These are phyloP conservation scores for Pipistrellus kuhlii DNA, from an alignment of 2,797 vertebrate species.

Conservation along the genomic window DNA sequence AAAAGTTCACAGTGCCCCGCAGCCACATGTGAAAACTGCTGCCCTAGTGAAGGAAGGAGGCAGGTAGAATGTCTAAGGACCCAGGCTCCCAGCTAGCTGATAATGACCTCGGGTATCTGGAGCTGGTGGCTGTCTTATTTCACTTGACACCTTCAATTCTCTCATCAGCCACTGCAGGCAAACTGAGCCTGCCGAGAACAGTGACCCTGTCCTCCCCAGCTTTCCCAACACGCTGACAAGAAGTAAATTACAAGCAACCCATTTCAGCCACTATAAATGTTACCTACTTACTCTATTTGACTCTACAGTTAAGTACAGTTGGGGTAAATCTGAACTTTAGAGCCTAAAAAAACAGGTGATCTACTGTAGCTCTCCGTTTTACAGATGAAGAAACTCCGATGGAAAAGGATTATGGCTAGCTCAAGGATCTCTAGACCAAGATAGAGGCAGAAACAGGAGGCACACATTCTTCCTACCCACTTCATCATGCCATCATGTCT, in stretches of 20 bases:
- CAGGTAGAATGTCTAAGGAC: not conserved
- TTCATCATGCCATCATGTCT: not conserved
- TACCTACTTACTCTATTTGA: not conserved
- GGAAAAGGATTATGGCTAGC: not conserved
- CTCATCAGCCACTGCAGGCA: conserved; percentile 26
- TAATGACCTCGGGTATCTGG: not conserved
- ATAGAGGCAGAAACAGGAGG: not conserved
- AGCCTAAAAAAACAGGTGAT: not conserved
- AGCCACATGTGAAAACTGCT: conserved; percentile 52
- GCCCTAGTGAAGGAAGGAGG: conserved; percentile 25
- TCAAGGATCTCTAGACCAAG: not conserved
- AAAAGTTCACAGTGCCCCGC: conserved; percentile 72
- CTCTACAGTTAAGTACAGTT: not conserved
- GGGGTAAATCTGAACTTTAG: not conserved
- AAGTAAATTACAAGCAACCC: not conserved
- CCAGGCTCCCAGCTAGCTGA: not conserved
- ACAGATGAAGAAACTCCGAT: not conserved
- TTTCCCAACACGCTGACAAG: not conserved
- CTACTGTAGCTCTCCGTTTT: not conserved
- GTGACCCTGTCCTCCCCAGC: not conserved
- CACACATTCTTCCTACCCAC: not conserved
- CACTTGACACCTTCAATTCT: conserved; percentile 74
- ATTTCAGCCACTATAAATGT: not conserved
- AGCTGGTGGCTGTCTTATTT: conserved; percentile 67
- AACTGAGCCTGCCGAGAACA: not conserved